phyloP scores from a whole-genome alignment of 2,797 vertebrate species.

The Sebastes umbrosus region DNA sequence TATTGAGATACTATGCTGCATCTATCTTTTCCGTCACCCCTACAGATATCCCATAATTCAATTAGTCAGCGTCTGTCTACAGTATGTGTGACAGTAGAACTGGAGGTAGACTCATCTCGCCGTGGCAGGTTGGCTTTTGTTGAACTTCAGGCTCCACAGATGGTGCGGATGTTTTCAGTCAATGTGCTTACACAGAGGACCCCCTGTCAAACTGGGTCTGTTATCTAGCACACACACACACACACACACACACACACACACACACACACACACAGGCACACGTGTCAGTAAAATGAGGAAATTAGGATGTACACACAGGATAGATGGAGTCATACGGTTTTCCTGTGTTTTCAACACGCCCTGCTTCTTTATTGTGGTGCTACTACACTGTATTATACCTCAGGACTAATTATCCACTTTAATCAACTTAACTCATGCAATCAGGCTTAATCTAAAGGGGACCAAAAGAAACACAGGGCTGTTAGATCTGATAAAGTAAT shows the following conservation, averaged over 20 bases:
- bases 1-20: too few species aligned
- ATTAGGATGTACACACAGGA: slow-evolving; percentile 22
- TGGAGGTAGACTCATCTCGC: not conserved
- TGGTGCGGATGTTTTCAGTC: slow-evolving; percentile 57
- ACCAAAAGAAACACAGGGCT: slow-evolving; percentile 26
- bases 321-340: slow-evolving; percentile 35
- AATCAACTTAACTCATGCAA: slow-evolving; percentile 61
- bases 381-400: slow-evolving; percentile 1
- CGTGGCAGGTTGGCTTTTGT: slow-evolving; percentile 31
- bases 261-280: not conserved
- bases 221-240: not conserved
- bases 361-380: slow-evolving; percentile 30
- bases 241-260: not conserved
- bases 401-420: slow-evolving; percentile 52
- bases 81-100: slow-evolving; percentile 16
- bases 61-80: slow-evolving; percentile 17
- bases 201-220: slow-evolving; percentile 1
- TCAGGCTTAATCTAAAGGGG: slow-evolving; percentile 55
- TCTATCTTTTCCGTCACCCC: too few species aligned
- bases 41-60: slow-evolving; percentile 6
- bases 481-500: slow-evolving; percentile 53
- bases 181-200: not conserved
- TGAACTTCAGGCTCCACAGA: slow-evolving; percentile 45
- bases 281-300: slow-evolving; percentile 39
- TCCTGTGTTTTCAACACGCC: slow-evolving; percentile 40